A percentile compares a stretch with the other conserved stretches of the same genome.
These are phyloP conservation scores for Brachyhypopomus occidentalis DNA, from an alignment of 2,113 vertebrate species.

Conservation along the genomic window DNA sequence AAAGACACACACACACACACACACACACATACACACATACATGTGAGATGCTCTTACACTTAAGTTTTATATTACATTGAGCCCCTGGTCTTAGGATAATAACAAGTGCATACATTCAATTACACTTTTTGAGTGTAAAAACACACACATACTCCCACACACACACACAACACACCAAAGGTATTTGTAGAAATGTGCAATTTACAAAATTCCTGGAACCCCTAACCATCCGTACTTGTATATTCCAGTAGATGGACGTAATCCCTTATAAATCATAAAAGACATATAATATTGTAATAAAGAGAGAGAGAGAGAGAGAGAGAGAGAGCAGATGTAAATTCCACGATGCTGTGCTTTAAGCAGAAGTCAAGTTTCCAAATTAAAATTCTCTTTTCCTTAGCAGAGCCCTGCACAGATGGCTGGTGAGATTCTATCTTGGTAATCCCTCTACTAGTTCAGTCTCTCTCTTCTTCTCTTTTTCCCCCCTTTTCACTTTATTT, in stretches of 20 bases:
- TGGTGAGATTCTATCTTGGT: constrained; percentile 47
- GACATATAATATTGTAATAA: background rate
- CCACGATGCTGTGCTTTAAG: background rate
- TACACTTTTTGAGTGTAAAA: too few relatives aligned
- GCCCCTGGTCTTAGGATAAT: too few relatives aligned
- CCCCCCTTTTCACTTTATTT: constrained; percentile 47
- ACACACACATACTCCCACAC: background rate
- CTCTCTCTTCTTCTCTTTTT: constrained; percentile 43
- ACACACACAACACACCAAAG: too few relatives aligned
- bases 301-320: background rate
- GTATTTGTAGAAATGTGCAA: background rate
- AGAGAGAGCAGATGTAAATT: background rate
- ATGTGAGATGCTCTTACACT: background rate
- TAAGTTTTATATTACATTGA: too few relatives aligned
- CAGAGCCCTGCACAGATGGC: constrained; percentile 55
- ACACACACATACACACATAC: background rate
- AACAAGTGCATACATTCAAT: too few relatives aligned
- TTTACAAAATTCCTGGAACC: background rate
- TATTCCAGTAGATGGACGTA: background rate
- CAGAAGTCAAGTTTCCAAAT: constrained; percentile 29
- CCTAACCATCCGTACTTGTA: background rate
- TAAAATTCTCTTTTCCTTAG: constrained; percentile 45
- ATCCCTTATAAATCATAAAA: background rate
- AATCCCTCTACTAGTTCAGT: constrained; percentile 46
- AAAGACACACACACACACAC: background rate